phyloP scores from a whole-genome alignment of 1,140 invertebrate genomes.

The Danaus melanippus region DNA sequence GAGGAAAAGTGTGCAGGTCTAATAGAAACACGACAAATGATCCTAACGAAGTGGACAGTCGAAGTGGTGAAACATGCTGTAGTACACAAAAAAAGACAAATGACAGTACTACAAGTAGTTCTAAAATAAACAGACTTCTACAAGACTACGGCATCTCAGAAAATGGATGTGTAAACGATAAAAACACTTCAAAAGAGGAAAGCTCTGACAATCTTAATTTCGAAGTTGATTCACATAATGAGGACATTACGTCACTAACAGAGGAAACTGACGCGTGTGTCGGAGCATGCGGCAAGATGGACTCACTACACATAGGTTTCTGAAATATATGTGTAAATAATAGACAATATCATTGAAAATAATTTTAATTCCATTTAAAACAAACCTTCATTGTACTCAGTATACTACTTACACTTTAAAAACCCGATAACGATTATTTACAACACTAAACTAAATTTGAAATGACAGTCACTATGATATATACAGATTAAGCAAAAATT shows the following conservation, averaged over 20 bases:
- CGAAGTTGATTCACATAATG: constrained; percentile 21
- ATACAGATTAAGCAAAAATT: no score
- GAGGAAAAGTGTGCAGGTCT: constrained; percentile 28
- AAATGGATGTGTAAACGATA: constrained; percentile 3
- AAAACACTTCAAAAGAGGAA: constrained; percentile 6
- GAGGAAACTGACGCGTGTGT: constrained; percentile 45
- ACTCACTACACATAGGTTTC: constrained; percentile 42
- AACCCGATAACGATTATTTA: no score
- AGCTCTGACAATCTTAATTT: constrained; percentile 11
- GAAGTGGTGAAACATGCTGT: constrained; percentile 29
- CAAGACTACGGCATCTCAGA: constrained; percentile 36
- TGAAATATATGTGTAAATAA: constrained; percentile 25
- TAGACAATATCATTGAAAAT: constrained; percentile 12
- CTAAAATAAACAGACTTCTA: constrained; percentile 40
- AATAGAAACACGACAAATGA: constrained; percentile 17
- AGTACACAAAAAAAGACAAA: constrained; percentile 15
- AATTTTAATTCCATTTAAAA: constrained; percentile 14
- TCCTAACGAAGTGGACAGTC: not conserved
- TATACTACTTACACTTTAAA: no score
- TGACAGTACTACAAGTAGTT: constrained; percentile 19
- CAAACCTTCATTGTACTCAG: no score
- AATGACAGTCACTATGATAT: no score
- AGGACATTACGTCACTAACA: constrained; percentile 20
- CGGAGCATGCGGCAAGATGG: constrained; percentile 39
- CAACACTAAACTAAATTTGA: no score